Evolutionary conservation across 2,888 invertebrate genomes (phyloP), one percentile per base, ranked within the genome.

Genomic region (Icerya purchasi): DNA sequence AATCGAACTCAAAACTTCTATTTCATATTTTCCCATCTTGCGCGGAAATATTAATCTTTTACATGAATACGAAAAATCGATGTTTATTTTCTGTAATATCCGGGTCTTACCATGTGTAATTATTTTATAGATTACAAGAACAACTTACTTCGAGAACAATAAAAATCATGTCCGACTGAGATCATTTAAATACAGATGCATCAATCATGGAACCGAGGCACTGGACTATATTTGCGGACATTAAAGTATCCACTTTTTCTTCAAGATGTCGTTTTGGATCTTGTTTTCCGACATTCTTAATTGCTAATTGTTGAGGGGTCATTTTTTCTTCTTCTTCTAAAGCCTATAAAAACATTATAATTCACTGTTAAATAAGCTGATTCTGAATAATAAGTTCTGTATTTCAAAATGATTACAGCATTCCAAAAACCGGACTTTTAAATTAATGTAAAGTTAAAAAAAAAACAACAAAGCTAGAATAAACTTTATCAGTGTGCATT

Each of bases 231-330:
- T 97, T 97, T 66, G 89, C 86, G 59, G 92, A 86, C 94, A 97
- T 94, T 58, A 97, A 77, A 62, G 87, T 83, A 72, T 94, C 93
- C 21, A 96, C 96, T 75, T 96, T 93, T 72, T 99, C 98, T 73
- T 97, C 96, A 72, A 98, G 78, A 81, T 99, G 98, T 66, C 98
- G 82, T 75, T 99, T 99, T 22, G 98, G 98, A 72, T 98, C 98
- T 73, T 93, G 88, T 73, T 90, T 98, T 59, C 98, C 98, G 62
- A 99, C 97, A 76, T 98, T 98, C 73, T 98, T 98, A 69, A 98
- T 97, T 21, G 96, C 98, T 73, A 98, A 75, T 72, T 98, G 97
- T 73, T 97, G 96, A 1, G 94, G 91, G 2, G 97, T 97, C 96
- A 98, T 96, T 72, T 93, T 96, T 70, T 98, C 97, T 72, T 98